Evolutionary conservation across 1,140 invertebrate genomes (phyloP).

Genomic region (Papilio polytes): DNA sequence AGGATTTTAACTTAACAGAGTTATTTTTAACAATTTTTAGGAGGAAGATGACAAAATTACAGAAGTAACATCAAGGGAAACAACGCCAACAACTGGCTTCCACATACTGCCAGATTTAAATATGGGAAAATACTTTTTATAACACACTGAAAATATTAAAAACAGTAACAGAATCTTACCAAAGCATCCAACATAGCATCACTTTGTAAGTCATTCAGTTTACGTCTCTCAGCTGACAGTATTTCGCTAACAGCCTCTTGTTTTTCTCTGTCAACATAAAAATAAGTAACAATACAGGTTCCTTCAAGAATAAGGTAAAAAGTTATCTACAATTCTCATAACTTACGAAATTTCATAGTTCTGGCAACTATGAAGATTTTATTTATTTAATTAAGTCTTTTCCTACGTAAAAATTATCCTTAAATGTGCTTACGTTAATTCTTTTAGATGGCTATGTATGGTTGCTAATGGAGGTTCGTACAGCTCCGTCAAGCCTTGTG

Average conservation of each 20-base stretch:
- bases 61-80: no score
- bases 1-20: no score
- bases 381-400: no score
- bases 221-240: slow-evolving; percentile 65
- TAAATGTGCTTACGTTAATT: slow-evolving; percentile 69
- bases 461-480: slow-evolving; percentile 74
- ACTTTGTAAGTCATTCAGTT: slow-evolving; percentile 73
- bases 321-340: neutral
- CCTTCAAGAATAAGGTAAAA: neutral
- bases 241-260: slow-evolving; percentile 72
- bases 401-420: neutral
- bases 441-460: slow-evolving; percentile 75
- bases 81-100: no score
- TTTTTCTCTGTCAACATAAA: slow-evolving; percentile 64
- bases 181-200: slow-evolving; percentile 74
- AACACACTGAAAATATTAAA: no score
- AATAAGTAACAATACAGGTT: neutral
- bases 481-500: slow-evolving; percentile 71
- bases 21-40: neutral
- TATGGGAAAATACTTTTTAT: no score
- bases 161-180: slow-evolving; percentile 44
- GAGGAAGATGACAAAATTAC: no score
- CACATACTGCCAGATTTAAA: no score
- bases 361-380: no score
- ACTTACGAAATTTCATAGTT: no score